Base-by-base conservation (phyloP, 2,797 vertebrate species). In the Neostethus bicornis region DNA sequence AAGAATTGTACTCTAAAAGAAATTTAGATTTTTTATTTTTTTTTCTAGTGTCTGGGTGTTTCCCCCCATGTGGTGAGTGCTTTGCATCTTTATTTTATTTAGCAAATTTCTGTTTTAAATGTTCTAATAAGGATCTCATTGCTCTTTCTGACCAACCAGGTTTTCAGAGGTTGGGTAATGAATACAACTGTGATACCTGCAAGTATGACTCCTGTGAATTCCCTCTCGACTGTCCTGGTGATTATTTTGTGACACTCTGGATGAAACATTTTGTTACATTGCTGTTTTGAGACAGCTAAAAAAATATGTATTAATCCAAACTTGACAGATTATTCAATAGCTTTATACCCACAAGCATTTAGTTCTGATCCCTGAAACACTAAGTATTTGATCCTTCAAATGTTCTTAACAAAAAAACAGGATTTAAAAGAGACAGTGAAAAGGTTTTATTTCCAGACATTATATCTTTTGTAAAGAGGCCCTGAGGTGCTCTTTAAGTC, bases 1-100 rank as follows among this genome's bases (percentile, higher is more conserved):
- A 9, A 51, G 25, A 43, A 29, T 54, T 23, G 17, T 50, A n/a
- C 21, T 31, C 7, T 31, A 51, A 47, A 51, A 64, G 57, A 57
- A 32, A 50, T 4, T 60, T 24, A 46, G 42, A 56, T 56, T 9
- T 55, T 26, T 29, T 13, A n/a, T 77, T 80, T 38, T 66, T 73
- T 73, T 61, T 51, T 41, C n/a, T 88, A 95, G 93, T 51, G 1
- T 83, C 69, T 29, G 79, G 80, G 73, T 96, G 94, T 73, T n/a
- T 91, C 46, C 93, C 93, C 44, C 93, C 93, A 4, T 95, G 94
- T 24, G 93, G 94, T 95, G 65, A 90, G 93, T 91, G 29, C 20
- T 17, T 31, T 38, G 16, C 23, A 12, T 48, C 24, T 42, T 17
- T 1, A 53, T 56, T 24, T 44, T 5, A n/a, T n/a, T n/a, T n/a